Evolutionary conservation across 1,140 invertebrate species (phyloP), one percentile per base, ranked within the genome.

Genomic region (Temnothorax curvispinosus): DNA sequence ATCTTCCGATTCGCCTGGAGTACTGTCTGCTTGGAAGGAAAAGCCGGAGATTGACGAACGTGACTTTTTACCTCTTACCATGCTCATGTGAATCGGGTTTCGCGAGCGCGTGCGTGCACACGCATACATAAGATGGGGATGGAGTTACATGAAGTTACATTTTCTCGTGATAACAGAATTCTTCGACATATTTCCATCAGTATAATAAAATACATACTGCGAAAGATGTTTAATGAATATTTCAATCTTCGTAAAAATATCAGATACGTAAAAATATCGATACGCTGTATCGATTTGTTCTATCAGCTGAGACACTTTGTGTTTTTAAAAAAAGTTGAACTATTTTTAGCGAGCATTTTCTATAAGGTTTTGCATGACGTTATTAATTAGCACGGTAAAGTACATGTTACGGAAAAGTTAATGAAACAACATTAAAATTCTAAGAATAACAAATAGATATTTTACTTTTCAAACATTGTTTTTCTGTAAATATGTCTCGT

Each of bases 41-140:
- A 75, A 74, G 54, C 69, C 32, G 13, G 52, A 72, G 38, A 82
- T 82, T 58, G 69, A 75, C 41, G 41, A 84, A 75, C 41, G 67
- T 60, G 54, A 60, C 41, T 60, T 50, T 75, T 84, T 74, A 35
- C 18, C 52, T 47, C 32, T 18, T 13, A 13, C 8, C 27, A 18
- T 54, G 44, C 44, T 80, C 32, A 52, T 35, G 44, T 13, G 44
- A 80, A 52, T 52, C 50, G 32, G 65, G n/a, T 77, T 41, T 81
- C 35, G n/a, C 38, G 8, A 47, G 21, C 41, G 27, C 69, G 41
- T 47, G 78, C 38, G 67, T 50, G 50, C 38, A 27, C 27, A 50
- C 38, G 35, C 52, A 75, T 21, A 54, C 7, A 21, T 41, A 27
- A 71, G 50, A 77, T n/a, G 27, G 6, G 9, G 9, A 3, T 44